Base-by-base conservation (phyloP, 2,888 invertebrate species). In the Andrena praecox region DNA sequence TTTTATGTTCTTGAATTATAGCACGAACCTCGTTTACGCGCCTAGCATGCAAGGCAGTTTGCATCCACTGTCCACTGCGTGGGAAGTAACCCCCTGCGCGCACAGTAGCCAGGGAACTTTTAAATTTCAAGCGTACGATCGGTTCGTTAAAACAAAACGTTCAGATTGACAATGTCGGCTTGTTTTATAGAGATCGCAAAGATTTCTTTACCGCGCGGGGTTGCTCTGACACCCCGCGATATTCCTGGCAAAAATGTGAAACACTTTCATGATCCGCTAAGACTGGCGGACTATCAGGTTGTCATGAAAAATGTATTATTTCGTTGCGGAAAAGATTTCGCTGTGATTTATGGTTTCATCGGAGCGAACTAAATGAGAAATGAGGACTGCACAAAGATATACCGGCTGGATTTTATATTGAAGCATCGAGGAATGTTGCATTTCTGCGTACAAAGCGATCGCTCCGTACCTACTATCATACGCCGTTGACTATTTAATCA, bases 1-100 rank as follows among this genome's bases (percentile, higher is more conserved):
- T 80, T 85, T 80, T 48, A 59, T 63, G 74, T 68, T 60, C 33
- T 48, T 75, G 78, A 85, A 74, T 80, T 80, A 80, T 67, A 27
- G 10, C 75, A 16, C 33, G 42, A 66, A 54, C 10, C 62, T 66
- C 59, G 67, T 76, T 74, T 68, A 67, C 59, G 56, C 66, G 42
- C 7, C 20, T n/a, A 33, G 56, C 54, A 56, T 78, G 77, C 74
- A 84, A 85, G 42, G 77, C 42, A 70, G 42, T n/a, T 56, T 48
- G 48, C 50, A 20, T 52, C 60, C 68, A 29, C 66, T 8, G 8
- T 27, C 24, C 64, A n/a, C 27, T 10, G 2, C n/a, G 29, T 16
- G 27, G 29, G 66, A 74, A 69, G n/a, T 27, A 60, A 73, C 29
- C 42, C 20, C 7, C 31, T 16, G n/a, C 8, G 20, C 24, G 60